These are phyloP conservation scores for Phaetusa simplex DNA, from an alignment of 2,113 vertebrate genomes.

Conservation along the genomic window DNA sequence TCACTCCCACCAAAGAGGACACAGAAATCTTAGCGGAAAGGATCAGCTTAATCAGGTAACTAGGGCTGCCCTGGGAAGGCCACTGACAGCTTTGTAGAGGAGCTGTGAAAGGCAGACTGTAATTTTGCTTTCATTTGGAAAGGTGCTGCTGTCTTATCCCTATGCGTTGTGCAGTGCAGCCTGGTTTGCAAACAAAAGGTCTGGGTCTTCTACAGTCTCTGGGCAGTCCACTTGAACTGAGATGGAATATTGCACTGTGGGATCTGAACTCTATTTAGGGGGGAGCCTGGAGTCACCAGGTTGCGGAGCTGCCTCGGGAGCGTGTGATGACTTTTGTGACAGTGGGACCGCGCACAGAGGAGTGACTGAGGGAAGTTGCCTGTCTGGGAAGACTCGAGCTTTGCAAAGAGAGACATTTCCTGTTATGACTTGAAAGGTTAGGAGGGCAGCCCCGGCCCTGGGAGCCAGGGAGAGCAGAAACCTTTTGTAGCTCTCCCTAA, in stretches of 20 bases:
- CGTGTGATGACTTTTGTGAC: not conserved
- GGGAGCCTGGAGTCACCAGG: not conserved
- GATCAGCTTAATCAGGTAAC: conserved; percentile 89
- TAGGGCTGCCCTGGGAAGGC: not conserved
- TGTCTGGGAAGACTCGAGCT: conserved; percentile 36
- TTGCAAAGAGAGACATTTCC: conserved; percentile 35
- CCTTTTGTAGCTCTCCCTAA: not conserved
- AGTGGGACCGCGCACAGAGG: not conserved
- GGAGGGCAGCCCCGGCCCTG: conserved; percentile 42
- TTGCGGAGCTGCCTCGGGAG: not conserved
- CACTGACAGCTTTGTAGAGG: not conserved
- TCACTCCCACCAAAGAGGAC: conserved; percentile 84
- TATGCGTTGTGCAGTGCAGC: accelerated
- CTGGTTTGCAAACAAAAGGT: not conserved
- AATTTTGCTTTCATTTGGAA: not conserved
- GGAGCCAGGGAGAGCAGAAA: conserved; percentile 42
- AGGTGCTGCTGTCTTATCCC: not conserved
- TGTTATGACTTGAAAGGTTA: conserved; percentile 56
- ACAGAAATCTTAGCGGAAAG: conserved; percentile 81
- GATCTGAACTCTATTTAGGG: not conserved
- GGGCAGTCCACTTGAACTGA: accelerated
- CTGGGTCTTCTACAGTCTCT: not conserved
- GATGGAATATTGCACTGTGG: not conserved
- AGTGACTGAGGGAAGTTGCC: not conserved
- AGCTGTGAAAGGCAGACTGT: accelerated